Evolutionary conservation across 2,888 invertebrate genomes (phyloP), one percentile per base, ranked within the genome.

Genomic region (Erebia palarica): DNA sequence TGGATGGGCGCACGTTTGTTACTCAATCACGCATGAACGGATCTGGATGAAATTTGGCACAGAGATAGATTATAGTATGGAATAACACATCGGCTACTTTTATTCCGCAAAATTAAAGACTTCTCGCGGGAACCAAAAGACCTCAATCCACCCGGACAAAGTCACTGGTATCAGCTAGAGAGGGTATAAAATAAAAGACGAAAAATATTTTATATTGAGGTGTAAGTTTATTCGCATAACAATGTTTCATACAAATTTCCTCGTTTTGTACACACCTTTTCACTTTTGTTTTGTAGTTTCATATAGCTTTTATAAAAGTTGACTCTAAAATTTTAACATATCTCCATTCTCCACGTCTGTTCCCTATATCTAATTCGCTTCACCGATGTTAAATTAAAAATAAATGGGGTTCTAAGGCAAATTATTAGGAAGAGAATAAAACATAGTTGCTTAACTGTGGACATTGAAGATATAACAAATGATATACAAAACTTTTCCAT

Each of bases 151-250:
- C 27, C 27, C 27, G 3, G 27, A 27, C 27, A 27, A 21, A 21
- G 3, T 27, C 27, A 27, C 27, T 3, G 27, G 27, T 4, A 27
- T 27, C 27, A 27, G 27, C 3, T 27, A 27, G 27, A 7, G 36
- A 13, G 63, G 47, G 18, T 63, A 49, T 10, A 67, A 75, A 91
- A 90, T 90, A 86, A 92, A 93, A 92, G 86, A 84, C 90, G 47
- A 79, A 76, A 86, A 89, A 84, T 88, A 89, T 88, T 91, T 92
- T 92, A 92, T 91, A 86, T 91, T 91, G 92, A 92, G 93, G 93
- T 93, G 92, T 93, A 93, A 92, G 92, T 92, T 93, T 93, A 93
- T 92, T 92, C 92, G 92, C 93, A 91, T 93, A 93, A 93, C 93
- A 93, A 92, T 92, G 88, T 92, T 91, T 92, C 92, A 93, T 93